These are phyloP conservation scores for Eupristina koningsbergeri DNA, from an alignment of 1,140 invertebrate species.

Conservation along the genomic window DNA sequence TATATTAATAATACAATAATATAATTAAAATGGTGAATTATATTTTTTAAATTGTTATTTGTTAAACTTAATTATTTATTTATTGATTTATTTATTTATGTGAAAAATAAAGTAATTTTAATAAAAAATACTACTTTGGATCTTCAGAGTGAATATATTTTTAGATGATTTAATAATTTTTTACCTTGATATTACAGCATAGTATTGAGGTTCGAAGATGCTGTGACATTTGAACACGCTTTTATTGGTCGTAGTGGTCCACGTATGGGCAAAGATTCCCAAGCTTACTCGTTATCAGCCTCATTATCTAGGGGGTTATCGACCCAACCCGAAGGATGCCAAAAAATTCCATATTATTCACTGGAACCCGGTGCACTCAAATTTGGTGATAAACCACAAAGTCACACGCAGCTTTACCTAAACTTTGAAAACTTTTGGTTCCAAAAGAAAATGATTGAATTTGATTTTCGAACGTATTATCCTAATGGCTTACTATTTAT, in stretches of 20 bases:
- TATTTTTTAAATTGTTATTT: too few relatives aligned
- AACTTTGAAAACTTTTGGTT: constrained; percentile 78
- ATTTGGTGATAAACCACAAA: constrained; percentile 86
- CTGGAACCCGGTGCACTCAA: constrained; percentile 87
- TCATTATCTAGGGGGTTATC: constrained; percentile 67
- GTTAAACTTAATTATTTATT: too few relatives aligned
- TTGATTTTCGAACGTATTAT: constrained; percentile 90
- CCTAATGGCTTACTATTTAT: constrained; percentile 86
- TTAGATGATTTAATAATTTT: not conserved
- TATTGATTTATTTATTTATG: too few relatives aligned
- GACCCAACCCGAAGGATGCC: constrained; percentile 73
- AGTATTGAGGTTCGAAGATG: constrained; percentile 79
- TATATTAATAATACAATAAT: too few relatives aligned
- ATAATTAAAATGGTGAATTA: too few relatives aligned
- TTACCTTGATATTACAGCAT: constrained; percentile 64
- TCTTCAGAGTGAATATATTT: too few relatives aligned
- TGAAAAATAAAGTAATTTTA: too few relatives aligned
- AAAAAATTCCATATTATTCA: constrained; percentile 81
- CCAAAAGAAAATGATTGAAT: constrained; percentile 82
- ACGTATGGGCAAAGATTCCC: constrained; percentile 74
- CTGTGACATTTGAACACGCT: constrained; percentile 79
- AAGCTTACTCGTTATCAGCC: constrained; percentile 62
- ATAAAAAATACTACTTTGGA: too few relatives aligned
- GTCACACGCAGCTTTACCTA: constrained; percentile 82
- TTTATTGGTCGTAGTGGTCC: constrained; percentile 81